phyloP scores from a whole-genome alignment of 1,140 invertebrate species.

The Lanistes nyassanus region DNA sequence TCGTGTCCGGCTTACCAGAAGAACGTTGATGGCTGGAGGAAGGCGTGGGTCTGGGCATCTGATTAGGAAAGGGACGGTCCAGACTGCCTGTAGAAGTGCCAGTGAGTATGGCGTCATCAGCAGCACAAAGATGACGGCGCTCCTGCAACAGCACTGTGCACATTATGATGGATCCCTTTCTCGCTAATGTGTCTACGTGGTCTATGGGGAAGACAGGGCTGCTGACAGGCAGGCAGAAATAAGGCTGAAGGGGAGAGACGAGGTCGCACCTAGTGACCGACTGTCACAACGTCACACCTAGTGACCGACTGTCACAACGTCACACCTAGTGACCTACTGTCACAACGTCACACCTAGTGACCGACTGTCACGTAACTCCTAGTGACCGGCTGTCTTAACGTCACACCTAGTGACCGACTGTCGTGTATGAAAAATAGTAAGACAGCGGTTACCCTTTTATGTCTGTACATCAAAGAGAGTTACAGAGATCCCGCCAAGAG shows the following conservation, averaged over 20 bases:
- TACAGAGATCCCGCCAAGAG: too few species aligned
- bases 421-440: too few species aligned
- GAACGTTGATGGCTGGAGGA: slow-evolving; percentile 25
- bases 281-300: not conserved
- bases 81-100: slow-evolving; percentile 29
- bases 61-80: slow-evolving; percentile 39
- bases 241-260: too few species aligned
- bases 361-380: too few species aligned
- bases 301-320: not conserved
- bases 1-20: slow-evolving; percentile 23
- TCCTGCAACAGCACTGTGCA: slow-evolving; percentile 20
- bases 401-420: not conserved
- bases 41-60: slow-evolving; percentile 13
- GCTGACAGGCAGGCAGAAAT: too few species aligned
- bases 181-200: too few species aligned
- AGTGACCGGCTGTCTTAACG: too few species aligned
- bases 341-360: not conserved
- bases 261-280: too few species aligned
- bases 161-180: too few species aligned
- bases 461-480: too few species aligned
- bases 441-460: too few species aligned
- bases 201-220: too few species aligned
- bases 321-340: not conserved
- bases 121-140: slow-evolving; percentile 23
- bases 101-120: slow-evolving; percentile 31